Evolutionary conservation across 2,797 vertebrate species (phyloP).

Genomic region (Lagorchestes hirsutus): DNA sequence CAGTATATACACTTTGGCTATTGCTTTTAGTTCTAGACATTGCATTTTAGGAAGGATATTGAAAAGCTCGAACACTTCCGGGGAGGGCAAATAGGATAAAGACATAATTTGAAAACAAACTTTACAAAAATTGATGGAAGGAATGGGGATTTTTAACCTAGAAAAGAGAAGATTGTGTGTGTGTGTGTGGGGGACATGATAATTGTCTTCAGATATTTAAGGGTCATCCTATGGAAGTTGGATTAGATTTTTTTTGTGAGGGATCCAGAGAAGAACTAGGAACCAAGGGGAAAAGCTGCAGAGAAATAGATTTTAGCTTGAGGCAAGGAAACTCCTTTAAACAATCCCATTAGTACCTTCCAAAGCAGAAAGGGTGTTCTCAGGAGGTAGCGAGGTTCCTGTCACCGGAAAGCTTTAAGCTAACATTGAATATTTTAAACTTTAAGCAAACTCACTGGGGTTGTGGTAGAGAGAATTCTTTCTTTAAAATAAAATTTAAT

Average conservation of each 20-base stretch:
- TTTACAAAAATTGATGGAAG: too few species aligned
- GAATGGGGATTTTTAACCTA: too few species aligned
- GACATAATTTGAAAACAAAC: too few species aligned
- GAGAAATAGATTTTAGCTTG: background rate
- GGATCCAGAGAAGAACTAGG: background rate
- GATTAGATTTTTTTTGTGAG: background rate
- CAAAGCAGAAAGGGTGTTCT: background rate
- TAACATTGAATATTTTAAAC: background rate
- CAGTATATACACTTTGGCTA: too few species aligned
- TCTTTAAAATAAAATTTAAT: background rate
- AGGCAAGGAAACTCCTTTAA: background rate
- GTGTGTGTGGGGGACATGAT: too few species aligned
- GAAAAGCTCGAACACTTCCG: too few species aligned
- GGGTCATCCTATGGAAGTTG: background rate
- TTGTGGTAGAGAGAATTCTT: background rate
- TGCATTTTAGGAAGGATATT: too few species aligned
- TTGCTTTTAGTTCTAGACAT: too few species aligned
- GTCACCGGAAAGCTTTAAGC: background rate
- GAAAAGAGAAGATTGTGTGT: too few species aligned
- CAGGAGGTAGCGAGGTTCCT: background rate
- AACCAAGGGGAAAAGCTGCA: background rate
- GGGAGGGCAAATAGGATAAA: too few species aligned
- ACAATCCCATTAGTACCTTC: background rate
- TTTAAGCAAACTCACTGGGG: background rate
- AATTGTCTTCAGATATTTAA: too few species aligned